Conservation (phyloP, 2,113 vertebrate species). For the Sterna hirundo region DNA sequence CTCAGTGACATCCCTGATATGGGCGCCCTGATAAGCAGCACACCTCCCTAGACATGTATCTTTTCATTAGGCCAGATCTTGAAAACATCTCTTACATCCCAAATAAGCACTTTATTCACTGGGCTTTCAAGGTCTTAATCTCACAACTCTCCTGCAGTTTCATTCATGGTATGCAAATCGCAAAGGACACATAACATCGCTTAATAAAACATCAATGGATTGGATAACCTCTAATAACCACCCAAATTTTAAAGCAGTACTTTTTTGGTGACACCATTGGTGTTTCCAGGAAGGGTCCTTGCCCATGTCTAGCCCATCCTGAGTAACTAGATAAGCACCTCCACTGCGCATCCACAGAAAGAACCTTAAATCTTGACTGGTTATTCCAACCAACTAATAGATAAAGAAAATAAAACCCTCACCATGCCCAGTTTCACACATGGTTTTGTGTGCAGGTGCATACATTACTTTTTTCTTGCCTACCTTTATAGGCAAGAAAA, state of each 20-base stretch:
- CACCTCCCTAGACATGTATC: background rate
- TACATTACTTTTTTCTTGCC: background rate
- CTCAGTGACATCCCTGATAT: background rate
- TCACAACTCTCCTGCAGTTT: background rate
- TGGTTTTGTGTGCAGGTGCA: background rate
- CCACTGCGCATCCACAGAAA: background rate
- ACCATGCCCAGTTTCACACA: background rate
- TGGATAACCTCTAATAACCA: background rate
- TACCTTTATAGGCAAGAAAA: background rate
- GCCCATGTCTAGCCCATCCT: background rate
- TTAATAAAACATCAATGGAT: background rate
- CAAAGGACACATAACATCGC: fast-evolving
- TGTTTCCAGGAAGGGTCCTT: background rate
- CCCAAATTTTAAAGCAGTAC: background rate
- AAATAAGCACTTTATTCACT: background rate
- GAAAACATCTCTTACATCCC: background rate
- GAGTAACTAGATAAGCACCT: background rate
- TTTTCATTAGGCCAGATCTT: background rate
- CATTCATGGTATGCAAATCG: background rate
- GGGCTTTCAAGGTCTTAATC: background rate
- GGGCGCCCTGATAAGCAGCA: background rate
- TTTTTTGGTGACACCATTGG: background rate
- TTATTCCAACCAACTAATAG: background rate
- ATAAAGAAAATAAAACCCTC: background rate
- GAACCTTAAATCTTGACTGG: background rate